Conservation (phyloP, 2,888 invertebrate genomes). For the Andricus quercusramuli region DNA sequence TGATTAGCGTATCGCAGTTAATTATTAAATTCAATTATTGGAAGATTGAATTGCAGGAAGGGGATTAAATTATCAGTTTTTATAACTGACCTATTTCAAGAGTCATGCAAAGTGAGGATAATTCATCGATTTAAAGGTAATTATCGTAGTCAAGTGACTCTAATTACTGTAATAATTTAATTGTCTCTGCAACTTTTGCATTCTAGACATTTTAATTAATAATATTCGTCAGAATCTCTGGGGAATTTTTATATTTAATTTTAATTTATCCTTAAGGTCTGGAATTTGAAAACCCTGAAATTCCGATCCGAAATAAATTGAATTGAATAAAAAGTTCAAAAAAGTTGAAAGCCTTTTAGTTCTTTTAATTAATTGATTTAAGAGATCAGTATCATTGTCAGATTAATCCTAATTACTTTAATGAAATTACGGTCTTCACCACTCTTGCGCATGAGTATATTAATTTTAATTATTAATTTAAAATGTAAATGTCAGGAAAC, state of each 20-base stretch:
- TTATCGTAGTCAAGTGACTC: neutral
- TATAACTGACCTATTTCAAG: neutral
- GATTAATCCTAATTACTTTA: no score
- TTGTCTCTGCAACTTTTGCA: neutral
- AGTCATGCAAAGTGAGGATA: neutral
- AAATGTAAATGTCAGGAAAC: neutral
- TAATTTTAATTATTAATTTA: neutral
- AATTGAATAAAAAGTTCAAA: no score
- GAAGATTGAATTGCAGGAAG: neutral
- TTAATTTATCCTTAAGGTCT: neutral
- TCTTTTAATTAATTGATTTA: no score
- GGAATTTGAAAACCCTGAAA: no score
- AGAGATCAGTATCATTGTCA: no score
- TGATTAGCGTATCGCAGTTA: no score
- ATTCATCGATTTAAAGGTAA: conserved; percentile 2
- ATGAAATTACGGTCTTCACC: no score
- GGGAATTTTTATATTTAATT: neutral
- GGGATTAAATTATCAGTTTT: conserved; percentile 1
- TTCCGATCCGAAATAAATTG: no score
- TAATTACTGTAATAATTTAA: neutral
- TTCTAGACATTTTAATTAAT: no score
- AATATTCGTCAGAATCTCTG: neutral
- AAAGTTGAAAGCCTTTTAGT: no score
- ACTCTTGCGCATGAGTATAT: neutral
- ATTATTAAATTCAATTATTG: no score